phyloP scores from a whole-genome alignment of 92 coral and sea anemone species.

The Epizoanthus scotinus region DNA sequence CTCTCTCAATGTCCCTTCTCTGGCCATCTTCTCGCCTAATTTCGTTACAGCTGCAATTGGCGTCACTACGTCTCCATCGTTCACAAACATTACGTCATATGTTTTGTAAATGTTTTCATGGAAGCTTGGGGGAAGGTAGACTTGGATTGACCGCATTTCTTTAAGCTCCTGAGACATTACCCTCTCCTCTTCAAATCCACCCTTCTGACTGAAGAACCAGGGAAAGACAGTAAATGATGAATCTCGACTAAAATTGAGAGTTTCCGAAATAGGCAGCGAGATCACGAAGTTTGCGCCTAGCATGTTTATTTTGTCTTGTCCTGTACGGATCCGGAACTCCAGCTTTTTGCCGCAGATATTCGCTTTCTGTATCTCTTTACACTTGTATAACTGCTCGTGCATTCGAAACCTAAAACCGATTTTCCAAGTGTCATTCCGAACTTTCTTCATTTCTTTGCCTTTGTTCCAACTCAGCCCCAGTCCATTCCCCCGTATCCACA shows the following conservation, averaged over 20 bases:
- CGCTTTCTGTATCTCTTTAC: slow-evolving; percentile 6
- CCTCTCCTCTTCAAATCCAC: slow-evolving; percentile 8
- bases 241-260: neutral
- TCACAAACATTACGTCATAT: slow-evolving; percentile 48
- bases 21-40: slow-evolving; percentile 18
- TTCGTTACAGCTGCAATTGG: slow-evolving; percentile 23
- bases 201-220: slow-evolving; percentile 48
- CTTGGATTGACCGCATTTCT: slow-evolving; percentile 15
- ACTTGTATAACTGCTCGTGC: neutral
- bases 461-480: slow-evolving; percentile 49
- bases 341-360: slow-evolving; percentile 9
- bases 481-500: slow-evolving; percentile 57
- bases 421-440: slow-evolving; percentile 45
- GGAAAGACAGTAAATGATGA: slow-evolving; percentile 33
- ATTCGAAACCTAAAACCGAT: slow-evolving; percentile 11
- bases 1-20: slow-evolving; percentile 38
- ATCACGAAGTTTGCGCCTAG: slow-evolving; percentile 50
- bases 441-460: slow-evolving; percentile 47
- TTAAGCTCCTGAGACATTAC: slow-evolving; percentile 45
- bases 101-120: slow-evolving; percentile 44
- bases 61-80: slow-evolving; percentile 37
- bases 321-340: slow-evolving; percentile 30
- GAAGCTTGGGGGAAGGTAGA: slow-evolving; percentile 51
- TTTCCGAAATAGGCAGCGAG: slow-evolving; percentile 29
- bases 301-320: slow-evolving; percentile 42